Evolutionary conservation across 2,888 invertebrate genomes (phyloP).

Genomic region (Phania funesta): DNA sequence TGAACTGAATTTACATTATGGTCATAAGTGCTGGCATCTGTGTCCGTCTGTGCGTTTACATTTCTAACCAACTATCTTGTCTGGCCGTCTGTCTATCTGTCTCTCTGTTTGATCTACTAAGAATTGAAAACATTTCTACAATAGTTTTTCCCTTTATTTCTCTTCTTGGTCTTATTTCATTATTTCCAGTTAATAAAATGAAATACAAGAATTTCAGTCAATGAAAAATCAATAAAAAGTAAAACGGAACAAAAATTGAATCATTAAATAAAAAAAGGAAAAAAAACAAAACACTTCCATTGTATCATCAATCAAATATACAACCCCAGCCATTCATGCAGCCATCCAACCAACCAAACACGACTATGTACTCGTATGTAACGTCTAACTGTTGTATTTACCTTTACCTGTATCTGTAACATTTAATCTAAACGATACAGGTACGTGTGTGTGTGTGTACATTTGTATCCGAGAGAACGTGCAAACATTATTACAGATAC

Average conservation of each 20-base stretch:
- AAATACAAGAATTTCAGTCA: conserved; percentile 44
- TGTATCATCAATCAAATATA: conserved; percentile 15
- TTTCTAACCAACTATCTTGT: neutral
- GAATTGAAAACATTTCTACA: conserved; percentile 40
- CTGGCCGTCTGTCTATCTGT: neutral
- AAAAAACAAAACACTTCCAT: neutral
- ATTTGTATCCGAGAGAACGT: conserved; percentile 15
- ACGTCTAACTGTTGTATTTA: neutral
- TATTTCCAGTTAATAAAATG: conserved; percentile 36
- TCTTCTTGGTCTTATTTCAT: neutral
- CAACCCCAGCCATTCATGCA: neutral
- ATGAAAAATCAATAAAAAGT: conserved; percentile 47
- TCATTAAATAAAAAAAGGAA: conserved; percentile 25
- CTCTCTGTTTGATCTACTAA: neutral
- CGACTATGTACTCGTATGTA: neutral
- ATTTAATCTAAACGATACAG: conserved; percentile 56
- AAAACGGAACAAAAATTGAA: conserved; percentile 32
- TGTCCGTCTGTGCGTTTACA: neutral
- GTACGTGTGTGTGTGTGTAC: too few relatives aligned
- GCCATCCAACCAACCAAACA: neutral
- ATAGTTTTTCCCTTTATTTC: neutral
- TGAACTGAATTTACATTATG: conserved; percentile 35
- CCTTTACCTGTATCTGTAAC: conserved; percentile 15
- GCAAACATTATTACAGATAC: conserved; percentile 12
- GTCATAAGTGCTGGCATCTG: neutral